Evolutionary conservation across 2,113 vertebrate genomes (phyloP), one percentile per base, ranked within the genome.

Genomic region (crab-eating macaque (Macaca fascicularis)): DNA sequence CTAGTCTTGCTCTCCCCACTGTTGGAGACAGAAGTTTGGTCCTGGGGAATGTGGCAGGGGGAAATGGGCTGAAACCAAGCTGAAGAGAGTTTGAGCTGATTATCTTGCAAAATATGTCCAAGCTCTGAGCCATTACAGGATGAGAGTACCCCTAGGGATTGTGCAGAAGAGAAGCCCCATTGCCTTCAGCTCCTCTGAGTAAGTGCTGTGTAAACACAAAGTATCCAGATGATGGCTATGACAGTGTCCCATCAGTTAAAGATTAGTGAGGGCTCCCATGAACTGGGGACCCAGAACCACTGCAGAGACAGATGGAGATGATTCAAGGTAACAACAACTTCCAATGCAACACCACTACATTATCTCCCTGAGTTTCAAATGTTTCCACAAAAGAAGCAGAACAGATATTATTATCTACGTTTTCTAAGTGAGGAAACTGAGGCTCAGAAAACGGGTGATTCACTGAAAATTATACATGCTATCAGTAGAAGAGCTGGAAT

Each of bases 21-120:
- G 64, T 61, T 90, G 19, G 74, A 95, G 94, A 98, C 69, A n/a
- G 95, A 78, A 95, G 89, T 94, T 97, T 97, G 94, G 4, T 91
- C 52, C 88, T 55, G 59, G 19, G 35, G 64, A 69, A 64, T 19
- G 5, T 69, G 79, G 48, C 78, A 90, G 59, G 43, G 13, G 86
- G 93, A 97, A 97, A 97, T 97, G 93, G 89, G 64, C 93, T 95
- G 93, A 93, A 98, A 95, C 95, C 87, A 97, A 97, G 57, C 19
- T 30, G 92, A 98, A 90, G 95, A 92, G 55, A 94, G 95, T 90
- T 81, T 80, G 83, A 95, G 88, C 57, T 95, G 92, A 97, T 97
- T 95, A 97, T 93, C 87, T 40, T 85, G 52, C 75, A 95, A 92
- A 98, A 85, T 94, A 95, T 81, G 79, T 72, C 86, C 13, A 55